Evolutionary conservation across 2,113 vertebrate genomes (phyloP).

Genomic region (Balaenoptera acutorostrata): DNA sequence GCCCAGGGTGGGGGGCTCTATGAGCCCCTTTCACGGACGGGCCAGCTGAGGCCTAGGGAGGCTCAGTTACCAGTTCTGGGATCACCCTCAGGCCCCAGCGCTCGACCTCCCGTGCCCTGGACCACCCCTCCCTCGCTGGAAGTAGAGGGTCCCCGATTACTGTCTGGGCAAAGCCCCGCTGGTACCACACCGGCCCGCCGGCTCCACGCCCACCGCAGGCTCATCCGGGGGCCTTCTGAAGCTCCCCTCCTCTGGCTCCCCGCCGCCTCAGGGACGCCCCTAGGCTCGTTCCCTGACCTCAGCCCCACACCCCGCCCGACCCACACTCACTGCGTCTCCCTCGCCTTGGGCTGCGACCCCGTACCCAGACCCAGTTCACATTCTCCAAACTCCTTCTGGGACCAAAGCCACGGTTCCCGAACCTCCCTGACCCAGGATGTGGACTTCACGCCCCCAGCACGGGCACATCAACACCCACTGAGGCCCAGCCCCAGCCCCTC

Average conservation of each 20-base stretch:
- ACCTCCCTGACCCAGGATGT: neutral
- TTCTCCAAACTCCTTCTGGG: neutral
- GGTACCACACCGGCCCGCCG: neutral
- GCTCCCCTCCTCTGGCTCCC: neutral
- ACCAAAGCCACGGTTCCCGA: neutral
- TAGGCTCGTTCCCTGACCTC: neutral
- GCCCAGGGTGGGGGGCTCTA: neutral
- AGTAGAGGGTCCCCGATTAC: no score
- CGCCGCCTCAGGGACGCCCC: neutral
- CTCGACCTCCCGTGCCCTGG: fast-evolving
- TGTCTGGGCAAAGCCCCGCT: no score
- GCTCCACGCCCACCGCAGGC: no score
- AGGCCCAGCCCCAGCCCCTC: no score
- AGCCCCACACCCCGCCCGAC: neutral
- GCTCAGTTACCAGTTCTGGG: fast-evolving
- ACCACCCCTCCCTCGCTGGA: neutral
- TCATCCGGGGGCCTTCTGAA: neutral
- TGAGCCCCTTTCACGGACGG: fast-evolving
- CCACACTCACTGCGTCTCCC: neutral
- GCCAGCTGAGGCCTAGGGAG: neutral
- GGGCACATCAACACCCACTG: no score
- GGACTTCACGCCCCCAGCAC: neutral
- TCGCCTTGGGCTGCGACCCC: neutral
- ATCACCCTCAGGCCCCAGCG: fast-evolving
- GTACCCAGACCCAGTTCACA: neutral